Evolutionary conservation across 2,888 invertebrate species (phyloP).

Genomic region (Sinelater perroti): DNA sequence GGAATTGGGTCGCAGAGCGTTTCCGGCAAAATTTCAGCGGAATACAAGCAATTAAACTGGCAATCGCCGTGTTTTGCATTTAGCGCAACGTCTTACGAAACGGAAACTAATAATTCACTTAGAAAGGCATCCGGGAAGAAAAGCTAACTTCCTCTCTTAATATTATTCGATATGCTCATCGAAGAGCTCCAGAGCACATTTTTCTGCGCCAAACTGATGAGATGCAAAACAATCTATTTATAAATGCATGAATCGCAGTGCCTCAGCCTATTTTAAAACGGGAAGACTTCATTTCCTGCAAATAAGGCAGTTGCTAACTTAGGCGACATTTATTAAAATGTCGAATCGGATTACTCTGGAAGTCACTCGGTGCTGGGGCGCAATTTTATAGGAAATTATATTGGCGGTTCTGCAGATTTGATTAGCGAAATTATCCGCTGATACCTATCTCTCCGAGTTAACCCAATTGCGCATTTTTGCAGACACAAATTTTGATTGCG

Average conservation of each 20-base stretch:
- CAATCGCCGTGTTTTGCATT: slow-evolving; percentile 16
- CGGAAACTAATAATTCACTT: slow-evolving; percentile 19
- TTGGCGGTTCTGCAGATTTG: slow-evolving; percentile 21
- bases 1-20: neutral
- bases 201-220: slow-evolving; percentile 24
- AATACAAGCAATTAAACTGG: neutral
- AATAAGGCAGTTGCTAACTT: slow-evolving; percentile 38
- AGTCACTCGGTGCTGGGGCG: slow-evolving; percentile 23
- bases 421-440: slow-evolving; percentile 24
- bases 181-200: slow-evolving; percentile 21
- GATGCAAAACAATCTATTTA: slow-evolving; percentile 38
- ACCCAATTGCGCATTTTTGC: slow-evolving; percentile 14
- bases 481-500: too few species aligned
- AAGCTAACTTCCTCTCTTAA: slow-evolving; percentile 29
- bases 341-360: slow-evolving; percentile 35
- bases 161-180: slow-evolving; percentile 22
- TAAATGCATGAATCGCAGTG: slow-evolving; percentile 32
- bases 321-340: slow-evolving; percentile 37
- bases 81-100: slow-evolving; percentile 18
- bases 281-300: slow-evolving; percentile 35
- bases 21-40: slow-evolving; percentile 3
- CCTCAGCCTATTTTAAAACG: slow-evolving; percentile 16
- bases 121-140: slow-evolving; percentile 21
- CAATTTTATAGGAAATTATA: slow-evolving; percentile 32
- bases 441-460: slow-evolving; percentile 16